Percentiles rank a stretch among this genome's conserved stretches.
Conservation (phyloP, 2,797 vertebrate genomes). For the Eospalax fontanierii region DNA sequence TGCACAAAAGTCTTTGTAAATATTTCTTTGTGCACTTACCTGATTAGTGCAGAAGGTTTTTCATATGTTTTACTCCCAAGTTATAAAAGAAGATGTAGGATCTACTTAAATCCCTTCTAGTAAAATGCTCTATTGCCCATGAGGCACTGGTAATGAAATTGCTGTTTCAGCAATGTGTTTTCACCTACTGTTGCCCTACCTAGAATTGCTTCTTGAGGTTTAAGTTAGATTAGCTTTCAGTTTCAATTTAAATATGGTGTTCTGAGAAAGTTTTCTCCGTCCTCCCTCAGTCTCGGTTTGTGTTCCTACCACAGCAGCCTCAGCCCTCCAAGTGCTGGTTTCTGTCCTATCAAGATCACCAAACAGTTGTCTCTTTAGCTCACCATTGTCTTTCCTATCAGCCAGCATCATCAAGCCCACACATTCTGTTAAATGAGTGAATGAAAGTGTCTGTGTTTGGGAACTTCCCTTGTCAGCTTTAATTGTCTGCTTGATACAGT, state of each 20-base stretch:
- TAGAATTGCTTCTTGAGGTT: neutral
- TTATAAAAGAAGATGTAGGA: neutral
- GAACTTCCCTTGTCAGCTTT: neutral
- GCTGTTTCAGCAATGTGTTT: neutral
- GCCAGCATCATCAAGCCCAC: neutral
- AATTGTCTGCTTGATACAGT: neutral
- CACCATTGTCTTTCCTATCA: neutral
- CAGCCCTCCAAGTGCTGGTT: neutral
- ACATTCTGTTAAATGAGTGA: neutral
- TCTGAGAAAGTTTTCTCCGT: slow-evolving; percentile 13
- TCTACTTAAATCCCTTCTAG: neutral
- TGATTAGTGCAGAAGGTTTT: slow-evolving; percentile 51
- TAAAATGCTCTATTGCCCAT: neutral
- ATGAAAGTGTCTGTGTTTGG: neutral
- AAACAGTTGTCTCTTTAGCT: neutral
- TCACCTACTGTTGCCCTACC: neutral
- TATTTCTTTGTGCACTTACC: slow-evolving; percentile 47
- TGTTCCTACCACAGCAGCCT: neutral
- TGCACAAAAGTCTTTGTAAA: neutral
- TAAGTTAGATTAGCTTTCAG: neutral
- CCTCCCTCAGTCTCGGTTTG: neutral
- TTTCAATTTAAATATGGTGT: neutral
- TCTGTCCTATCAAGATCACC: neutral
- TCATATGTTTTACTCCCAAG: slow-evolving; percentile 6
- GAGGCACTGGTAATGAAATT: neutral